Base-by-base conservation (phyloP, 2,113 vertebrate species). In the Hoplias malabaricus region DNA sequence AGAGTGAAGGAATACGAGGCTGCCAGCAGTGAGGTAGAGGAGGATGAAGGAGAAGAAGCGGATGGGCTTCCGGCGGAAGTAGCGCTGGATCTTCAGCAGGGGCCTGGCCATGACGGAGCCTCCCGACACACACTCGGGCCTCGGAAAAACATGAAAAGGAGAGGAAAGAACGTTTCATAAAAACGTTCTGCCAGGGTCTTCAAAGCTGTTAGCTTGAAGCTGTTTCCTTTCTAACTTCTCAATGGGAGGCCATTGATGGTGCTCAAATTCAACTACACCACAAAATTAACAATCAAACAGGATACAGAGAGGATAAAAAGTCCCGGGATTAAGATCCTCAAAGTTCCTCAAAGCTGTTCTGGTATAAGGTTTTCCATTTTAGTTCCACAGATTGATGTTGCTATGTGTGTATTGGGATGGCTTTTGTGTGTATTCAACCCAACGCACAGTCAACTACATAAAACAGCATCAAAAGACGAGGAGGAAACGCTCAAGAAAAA, bases 31-130 rank as follows among this genome's bases (percentile, higher is more conserved):
- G 90, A 98, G 87, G 90, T 99, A 99, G 67, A 99, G 92, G 16
- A 95, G 93, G 86, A 98, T 93, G 85, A 99, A 92, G 1, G 95
- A 95, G 82, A 98, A 95, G 90, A 98, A 97, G 7, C 96, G 93
- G 53, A 98, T 81, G 0, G 97, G 97, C 77, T 92, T 97, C 73
- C 96, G 90, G 80, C 94, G 93, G 86, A 98, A 96, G 81, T 94
- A 98, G 67, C 96, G 93, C 86, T 98, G 96, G 87, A 98, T 93
- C 84, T 94, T 98, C 62, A 96, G 87, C 91, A 95, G 87, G 82
- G 96, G 85, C 83, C 95, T 96, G 90, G 94, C 96, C 96, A 99
- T 99, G 87, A 91, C 87, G 85, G 65, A 80, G 88, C 82, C 87
- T 74, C 79, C 79, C 81, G 82, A 86, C 84, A 53, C 84, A 84